These are phyloP conservation scores for Dryoscopus gambensis DNA, from an alignment of 2,113 vertebrate genomes.

Conservation along the genomic window DNA sequence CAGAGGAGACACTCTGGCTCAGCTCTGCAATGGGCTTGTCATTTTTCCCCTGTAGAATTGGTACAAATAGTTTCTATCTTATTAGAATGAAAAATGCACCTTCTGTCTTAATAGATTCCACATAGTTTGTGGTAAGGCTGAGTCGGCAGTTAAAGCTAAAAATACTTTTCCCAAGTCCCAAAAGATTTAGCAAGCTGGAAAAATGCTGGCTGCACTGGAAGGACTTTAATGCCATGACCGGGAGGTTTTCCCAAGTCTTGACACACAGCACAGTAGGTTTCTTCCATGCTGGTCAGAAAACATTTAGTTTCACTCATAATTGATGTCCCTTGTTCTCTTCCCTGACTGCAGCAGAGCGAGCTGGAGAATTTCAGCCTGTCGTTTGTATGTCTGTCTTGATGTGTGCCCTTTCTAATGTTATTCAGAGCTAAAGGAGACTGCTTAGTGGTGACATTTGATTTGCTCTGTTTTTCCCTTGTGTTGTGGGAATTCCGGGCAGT, in stretches of 20 bases:
- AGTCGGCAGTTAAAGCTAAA: constrained; percentile 32
- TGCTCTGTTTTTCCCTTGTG: background rate
- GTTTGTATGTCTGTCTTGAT: background rate
- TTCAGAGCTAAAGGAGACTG: background rate
- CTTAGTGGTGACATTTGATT: background rate
- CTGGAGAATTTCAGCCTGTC: background rate
- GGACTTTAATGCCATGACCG: background rate
- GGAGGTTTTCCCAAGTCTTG: background rate
- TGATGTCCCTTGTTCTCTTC: background rate
- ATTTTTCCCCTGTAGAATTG: background rate
- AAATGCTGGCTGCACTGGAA: constrained; percentile 7
- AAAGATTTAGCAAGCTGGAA: constrained; percentile 21
- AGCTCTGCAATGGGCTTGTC: background rate
- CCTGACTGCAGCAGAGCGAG: background rate
- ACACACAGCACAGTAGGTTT: background rate
- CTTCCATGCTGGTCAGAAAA: background rate
- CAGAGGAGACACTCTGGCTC: background rate
- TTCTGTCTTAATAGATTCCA: background rate
- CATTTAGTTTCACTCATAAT: background rate
- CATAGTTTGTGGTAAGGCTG: constrained; percentile 30
- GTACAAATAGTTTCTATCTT: background rate
- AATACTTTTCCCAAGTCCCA: constrained; percentile 24
- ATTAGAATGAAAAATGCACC: constrained; percentile 7
- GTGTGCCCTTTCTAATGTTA: background rate
- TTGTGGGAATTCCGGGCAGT: background rate